A percentile compares a stretch with the other conserved stretches of the same genome.
phyloP scores from a whole-genome alignment of 92 coral and sea anemone species.

The Ricordea florida region DNA sequence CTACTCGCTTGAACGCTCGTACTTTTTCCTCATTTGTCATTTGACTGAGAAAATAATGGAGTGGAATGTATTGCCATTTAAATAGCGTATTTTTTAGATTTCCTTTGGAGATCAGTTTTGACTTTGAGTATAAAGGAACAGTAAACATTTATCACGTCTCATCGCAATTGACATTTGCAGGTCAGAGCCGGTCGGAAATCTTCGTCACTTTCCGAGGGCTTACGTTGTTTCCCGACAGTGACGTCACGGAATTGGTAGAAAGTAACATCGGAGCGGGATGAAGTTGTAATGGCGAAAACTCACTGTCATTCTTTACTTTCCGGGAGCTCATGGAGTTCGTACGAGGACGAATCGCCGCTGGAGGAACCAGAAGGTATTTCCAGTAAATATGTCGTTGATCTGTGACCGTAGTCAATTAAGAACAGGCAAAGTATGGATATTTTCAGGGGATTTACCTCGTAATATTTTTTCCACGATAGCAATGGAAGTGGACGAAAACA shows the following conservation, averaged over 20 bases:
- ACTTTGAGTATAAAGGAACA: background rate
- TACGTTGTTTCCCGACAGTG: conserved; percentile 80
- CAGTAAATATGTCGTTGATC: conserved; percentile 33
- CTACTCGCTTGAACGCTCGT: conserved; percentile 14
- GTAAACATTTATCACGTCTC: background rate
- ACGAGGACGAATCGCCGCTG: conserved; percentile 77
- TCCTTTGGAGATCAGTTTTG: background rate
- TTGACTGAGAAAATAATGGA: background rate
- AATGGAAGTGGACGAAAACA: conserved; percentile 99
- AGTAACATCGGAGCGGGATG: conserved; percentile 97
- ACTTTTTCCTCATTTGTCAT: background rate
- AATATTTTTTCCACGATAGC: conserved; percentile 83
- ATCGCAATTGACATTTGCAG: conserved; percentile 74
- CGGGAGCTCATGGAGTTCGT: conserved; percentile 98
- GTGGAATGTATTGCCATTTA: background rate
- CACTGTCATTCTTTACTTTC: conserved; percentile 99
- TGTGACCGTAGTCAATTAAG: conserved; percentile 2
- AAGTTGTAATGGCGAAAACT: conserved; percentile 99
- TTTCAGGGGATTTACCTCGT: conserved; percentile 68
- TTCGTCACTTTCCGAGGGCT: conserved; percentile 65
- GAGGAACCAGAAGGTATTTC: conserved; percentile 92
- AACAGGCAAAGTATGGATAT: conserved; percentile 41
- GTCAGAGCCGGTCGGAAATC: conserved; percentile 75
- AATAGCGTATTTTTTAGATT: background rate
- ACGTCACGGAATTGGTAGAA: conserved; percentile 87